A percentile compares a stretch with the other conserved stretches of the same genome.
These are phyloP conservation scores for Leptinotarsa peninsularis DNA, from an alignment of 2,888 invertebrate genomes.

Conservation along the genomic window DNA sequence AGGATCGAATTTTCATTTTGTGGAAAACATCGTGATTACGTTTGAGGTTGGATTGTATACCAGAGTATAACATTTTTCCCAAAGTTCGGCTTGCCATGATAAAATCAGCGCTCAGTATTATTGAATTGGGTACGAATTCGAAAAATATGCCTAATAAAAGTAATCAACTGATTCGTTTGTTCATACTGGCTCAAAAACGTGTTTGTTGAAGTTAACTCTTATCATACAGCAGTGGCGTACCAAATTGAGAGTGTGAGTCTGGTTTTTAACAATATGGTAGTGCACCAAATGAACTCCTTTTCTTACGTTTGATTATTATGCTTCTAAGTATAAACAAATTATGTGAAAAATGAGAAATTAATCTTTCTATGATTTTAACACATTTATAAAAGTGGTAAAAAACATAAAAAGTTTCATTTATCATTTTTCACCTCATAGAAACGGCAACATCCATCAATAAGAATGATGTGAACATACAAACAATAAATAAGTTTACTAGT, in stretches of 20 bases:
- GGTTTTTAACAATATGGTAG: not conserved
- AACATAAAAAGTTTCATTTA: no score
- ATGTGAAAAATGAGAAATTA: no score
- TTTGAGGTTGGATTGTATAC: not conserved
- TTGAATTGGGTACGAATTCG: not conserved
- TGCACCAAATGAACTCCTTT: no score
- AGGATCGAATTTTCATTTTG: not conserved
- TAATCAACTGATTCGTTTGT: not conserved
- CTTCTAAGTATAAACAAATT: no score
- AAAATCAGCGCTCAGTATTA: not conserved
- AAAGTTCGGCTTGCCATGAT: constrained; percentile 1
- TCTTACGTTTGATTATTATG: no score
- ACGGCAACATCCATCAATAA: no score
- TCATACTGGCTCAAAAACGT: not conserved
- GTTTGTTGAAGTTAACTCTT: not conserved
- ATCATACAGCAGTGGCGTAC: not conserved
- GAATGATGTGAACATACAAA: no score
- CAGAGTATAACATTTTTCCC: not conserved
- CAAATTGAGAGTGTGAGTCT: not conserved
- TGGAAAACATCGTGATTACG: not conserved
- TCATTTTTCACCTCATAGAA: no score
- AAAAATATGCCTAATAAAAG: not conserved
- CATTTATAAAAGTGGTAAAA: no score
- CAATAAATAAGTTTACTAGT: no score
- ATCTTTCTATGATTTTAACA: no score